Percentiles rank a stretch among this genome's conserved stretches.
These are phyloP conservation scores for Rallus limicola DNA, from an alignment of 2,113 vertebrate species.

Conservation along the genomic window DNA sequence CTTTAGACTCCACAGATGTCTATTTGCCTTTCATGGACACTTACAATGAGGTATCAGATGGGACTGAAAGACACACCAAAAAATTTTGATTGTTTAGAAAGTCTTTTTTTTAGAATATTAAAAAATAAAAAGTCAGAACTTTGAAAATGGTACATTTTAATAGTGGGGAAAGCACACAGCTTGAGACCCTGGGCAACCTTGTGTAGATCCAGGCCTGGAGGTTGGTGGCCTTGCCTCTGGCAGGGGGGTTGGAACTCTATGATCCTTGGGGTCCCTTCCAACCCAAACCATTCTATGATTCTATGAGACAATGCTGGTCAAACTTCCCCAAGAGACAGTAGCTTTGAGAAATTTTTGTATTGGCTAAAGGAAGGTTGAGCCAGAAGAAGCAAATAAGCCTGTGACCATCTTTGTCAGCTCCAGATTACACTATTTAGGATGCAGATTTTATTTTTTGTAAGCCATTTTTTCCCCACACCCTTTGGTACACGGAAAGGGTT, in stretches of 20 bases:
- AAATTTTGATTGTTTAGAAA: background rate
- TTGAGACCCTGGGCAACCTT: background rate
- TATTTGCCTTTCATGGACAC: background rate
- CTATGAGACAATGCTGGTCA: background rate
- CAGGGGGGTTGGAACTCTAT: no score
- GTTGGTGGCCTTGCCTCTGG: no score
- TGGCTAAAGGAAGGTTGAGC: background rate
- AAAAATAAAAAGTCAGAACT: background rate
- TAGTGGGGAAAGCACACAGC: background rate
- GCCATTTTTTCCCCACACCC: background rate
- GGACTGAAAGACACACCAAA: background rate
- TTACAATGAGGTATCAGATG: background rate
- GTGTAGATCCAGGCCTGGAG: no score
- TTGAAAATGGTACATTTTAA: background rate
- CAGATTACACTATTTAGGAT: constrained; percentile 3
- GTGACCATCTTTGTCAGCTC: background rate
- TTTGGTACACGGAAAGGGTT: background rate
- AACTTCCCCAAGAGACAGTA: background rate
- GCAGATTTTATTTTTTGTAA: background rate
- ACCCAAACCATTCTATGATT: no score
- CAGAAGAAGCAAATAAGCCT: background rate
- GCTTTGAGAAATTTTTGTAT: background rate
- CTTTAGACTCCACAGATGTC: background rate
- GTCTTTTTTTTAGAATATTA: background rate
- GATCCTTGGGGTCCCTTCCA: no score